Percentiles rank a stretch among this genome's conserved stretches.
Evolutionary conservation across 2,888 invertebrate genomes (phyloP).

Genomic region (Incurvaria masculella): DNA sequence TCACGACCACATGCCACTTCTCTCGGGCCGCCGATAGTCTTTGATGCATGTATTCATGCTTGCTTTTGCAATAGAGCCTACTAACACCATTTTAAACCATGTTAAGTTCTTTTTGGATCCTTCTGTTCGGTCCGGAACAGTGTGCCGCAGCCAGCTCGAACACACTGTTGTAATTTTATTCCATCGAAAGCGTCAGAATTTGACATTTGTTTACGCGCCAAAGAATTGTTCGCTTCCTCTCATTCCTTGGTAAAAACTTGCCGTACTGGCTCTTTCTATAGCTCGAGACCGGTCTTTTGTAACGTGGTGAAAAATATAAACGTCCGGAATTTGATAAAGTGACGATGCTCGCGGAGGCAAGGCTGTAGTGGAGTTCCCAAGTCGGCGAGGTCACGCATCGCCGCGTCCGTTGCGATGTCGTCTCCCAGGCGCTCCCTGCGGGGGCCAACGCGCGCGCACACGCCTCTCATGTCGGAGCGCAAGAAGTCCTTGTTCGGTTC

Average conservation of each 20-base stretch:
- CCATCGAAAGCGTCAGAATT: background rate
- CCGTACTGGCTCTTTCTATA: background rate
- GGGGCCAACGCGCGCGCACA: constrained; percentile 34
- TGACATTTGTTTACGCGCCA: constrained; percentile 57
- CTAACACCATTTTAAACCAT: no score
- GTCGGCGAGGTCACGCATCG: constrained; percentile 10
- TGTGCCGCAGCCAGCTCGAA: no score
- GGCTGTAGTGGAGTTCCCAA: constrained; percentile 16
- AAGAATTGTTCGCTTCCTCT: constrained; percentile 35
- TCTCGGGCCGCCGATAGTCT: no score
- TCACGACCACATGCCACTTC: no score
- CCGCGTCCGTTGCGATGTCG: constrained; percentile 22
- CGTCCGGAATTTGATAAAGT: background rate
- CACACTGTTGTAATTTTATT: no score
- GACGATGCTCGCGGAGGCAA: background rate
- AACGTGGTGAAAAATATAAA: background rate
- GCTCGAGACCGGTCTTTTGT: background rate
- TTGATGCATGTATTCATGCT: no score
- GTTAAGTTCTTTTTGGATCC: no score
- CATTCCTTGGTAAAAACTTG: constrained; percentile 21
- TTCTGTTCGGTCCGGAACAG: no score
- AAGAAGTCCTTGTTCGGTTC: constrained; percentile 59
- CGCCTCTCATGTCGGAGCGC: constrained; percentile 60
- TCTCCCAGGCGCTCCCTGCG: constrained; percentile 43
- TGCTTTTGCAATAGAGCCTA: no score